Percentiles rank a stretch among this genome's conserved stretches.
Evolutionary conservation across 2,797 vertebrate species (phyloP).

Genomic region (Heteromormyrus szaboi): DNA sequence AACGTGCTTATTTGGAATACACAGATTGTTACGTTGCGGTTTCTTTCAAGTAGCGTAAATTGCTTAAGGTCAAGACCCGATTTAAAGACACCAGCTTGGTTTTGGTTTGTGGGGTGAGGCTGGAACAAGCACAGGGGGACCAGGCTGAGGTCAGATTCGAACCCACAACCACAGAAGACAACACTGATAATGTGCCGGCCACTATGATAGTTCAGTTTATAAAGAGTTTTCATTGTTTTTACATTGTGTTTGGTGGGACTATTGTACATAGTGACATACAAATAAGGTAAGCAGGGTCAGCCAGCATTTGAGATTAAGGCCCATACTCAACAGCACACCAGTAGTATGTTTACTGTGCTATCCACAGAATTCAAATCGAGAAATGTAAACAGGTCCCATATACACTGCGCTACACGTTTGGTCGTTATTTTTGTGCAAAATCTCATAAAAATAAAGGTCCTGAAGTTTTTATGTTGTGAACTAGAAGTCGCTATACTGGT

Average conservation of each 20-base stretch:
- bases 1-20: background rate
- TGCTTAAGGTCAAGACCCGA: background rate
- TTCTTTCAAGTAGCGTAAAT: background rate
- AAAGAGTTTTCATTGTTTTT: background rate
- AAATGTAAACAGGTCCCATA: background rate
- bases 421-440: background rate
- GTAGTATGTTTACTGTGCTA: background rate
- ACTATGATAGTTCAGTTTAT: background rate
- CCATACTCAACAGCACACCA: background rate
- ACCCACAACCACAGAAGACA: background rate
- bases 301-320: background rate
- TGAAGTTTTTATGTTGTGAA: background rate
- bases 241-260: background rate
- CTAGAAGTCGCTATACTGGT: background rate
- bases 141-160: background rate
- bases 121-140: background rate
- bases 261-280: background rate
- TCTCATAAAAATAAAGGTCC: background rate
- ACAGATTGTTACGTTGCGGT: background rate
- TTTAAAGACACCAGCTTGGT: background rate
- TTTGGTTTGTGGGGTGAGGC: background rate
- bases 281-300: background rate
- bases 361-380: background rate
- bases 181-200: background rate
- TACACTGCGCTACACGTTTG: background rate